Conservation (phyloP, 2,113 vertebrate genomes). For the Solea solea region DNA sequence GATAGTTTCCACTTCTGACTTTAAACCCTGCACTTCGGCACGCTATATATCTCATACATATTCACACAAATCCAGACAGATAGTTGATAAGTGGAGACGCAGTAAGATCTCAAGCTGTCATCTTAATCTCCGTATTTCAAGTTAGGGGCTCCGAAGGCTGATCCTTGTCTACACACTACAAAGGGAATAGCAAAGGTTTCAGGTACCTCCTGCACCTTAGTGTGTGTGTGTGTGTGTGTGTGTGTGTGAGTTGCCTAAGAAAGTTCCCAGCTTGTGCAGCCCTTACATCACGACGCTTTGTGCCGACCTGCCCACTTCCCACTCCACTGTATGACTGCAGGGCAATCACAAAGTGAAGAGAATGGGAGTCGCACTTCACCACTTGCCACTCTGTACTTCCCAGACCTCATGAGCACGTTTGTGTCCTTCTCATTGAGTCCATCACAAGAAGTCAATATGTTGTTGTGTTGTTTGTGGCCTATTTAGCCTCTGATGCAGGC, state of each 20-base stretch:
- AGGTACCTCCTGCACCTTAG: slow-evolving; percentile 23
- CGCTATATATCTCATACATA: slow-evolving; percentile 17
- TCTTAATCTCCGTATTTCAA: slow-evolving; percentile 25
- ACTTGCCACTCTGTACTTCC: slow-evolving; percentile 17
- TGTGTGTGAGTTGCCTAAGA: slow-evolving; percentile 33
- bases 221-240: background rate
- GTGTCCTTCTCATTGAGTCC: slow-evolving; percentile 30
- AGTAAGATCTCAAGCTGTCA: slow-evolving; percentile 41
- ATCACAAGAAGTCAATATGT: slow-evolving; percentile 36
- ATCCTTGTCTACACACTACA: slow-evolving; percentile 24
- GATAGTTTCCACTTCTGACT: slow-evolving; percentile 7
- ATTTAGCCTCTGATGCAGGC: slow-evolving; percentile 30
- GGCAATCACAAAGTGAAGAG: slow-evolving; percentile 31
- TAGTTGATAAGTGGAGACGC: slow-evolving; percentile 22
- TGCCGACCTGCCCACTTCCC: slow-evolving; percentile 31
- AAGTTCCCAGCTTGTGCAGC: slow-evolving; percentile 45
- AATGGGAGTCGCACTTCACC: slow-evolving; percentile 27
- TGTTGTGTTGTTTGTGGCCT: slow-evolving; percentile 18
- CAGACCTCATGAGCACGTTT: slow-evolving; percentile 58
- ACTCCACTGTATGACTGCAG: slow-evolving; percentile 43
- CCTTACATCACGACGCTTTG: slow-evolving; percentile 58
- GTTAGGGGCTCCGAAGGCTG: slow-evolving; percentile 4
- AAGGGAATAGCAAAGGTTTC: slow-evolving; percentile 51
- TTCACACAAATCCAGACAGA: slow-evolving; percentile 5
- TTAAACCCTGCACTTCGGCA: background rate